These are phyloP conservation scores for Boulengeromyrus knoepffleri DNA, from an alignment of 2,113 vertebrate species.

Conservation along the genomic window DNA sequence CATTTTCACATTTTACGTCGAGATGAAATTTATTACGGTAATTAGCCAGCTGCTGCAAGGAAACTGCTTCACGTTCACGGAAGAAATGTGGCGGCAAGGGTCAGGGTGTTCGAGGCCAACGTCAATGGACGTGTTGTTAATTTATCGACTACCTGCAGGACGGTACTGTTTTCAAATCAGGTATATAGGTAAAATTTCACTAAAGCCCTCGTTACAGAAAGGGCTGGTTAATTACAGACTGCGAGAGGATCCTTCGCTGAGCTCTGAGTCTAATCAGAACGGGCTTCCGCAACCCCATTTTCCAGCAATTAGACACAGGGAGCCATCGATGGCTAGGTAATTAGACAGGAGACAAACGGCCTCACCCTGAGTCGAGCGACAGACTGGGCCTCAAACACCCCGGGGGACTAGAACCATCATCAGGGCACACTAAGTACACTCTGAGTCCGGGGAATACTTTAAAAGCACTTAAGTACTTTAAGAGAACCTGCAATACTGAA, in stretches of 20 bases:
- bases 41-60: conserved; percentile 1
- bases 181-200: neutral
- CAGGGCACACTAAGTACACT: neutral
- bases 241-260: no score
- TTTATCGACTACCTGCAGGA: neutral
- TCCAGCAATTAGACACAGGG: neutral
- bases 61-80: neutral
- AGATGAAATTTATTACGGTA: neutral
- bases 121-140: neutral
- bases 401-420: neutral
- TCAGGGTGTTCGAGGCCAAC: no score
- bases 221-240: neutral
- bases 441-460: neutral
- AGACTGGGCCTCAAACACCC: neutral
- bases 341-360: neutral
- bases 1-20: neutral
- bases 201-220: neutral
- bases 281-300: neutral
- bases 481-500: neutral
- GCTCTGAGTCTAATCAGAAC: neutral
- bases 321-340: neutral
- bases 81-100: neutral
- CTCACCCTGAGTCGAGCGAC: neutral
- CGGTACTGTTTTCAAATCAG: neutral
- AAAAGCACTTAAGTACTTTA: neutral